Conservation (phyloP, 1,140 invertebrate genomes). For the Pseudomyrmex concolor region DNA sequence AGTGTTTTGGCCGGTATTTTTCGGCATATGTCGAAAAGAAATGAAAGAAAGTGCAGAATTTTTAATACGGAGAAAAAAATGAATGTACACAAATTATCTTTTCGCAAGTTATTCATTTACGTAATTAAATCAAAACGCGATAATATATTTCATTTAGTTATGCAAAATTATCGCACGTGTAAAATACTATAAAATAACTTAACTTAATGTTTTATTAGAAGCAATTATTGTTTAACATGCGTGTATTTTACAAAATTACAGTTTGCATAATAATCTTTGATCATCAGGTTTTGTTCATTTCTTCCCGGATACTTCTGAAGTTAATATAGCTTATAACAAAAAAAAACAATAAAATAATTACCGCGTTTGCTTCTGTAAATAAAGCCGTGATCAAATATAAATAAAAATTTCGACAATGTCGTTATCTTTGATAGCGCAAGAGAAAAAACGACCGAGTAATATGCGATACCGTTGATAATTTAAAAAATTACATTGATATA, state of each 20-base stretch:
- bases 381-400: constrained; percentile 11
- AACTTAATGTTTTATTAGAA: not conserved
- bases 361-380: not conserved
- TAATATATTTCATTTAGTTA: not conserved
- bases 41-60: not conserved
- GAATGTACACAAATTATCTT: not conserved
- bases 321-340: too few species aligned
- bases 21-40: not conserved
- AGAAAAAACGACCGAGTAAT: constrained; percentile 9
- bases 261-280: constrained; percentile 12
- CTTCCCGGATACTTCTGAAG: not conserved
- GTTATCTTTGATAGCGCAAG: constrained; percentile 10
- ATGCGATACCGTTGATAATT: constrained; percentile 32
- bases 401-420: constrained; percentile 20
- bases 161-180: constrained; percentile 4
- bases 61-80: not conserved
- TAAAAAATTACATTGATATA: constrained; percentile 30
- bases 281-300: not conserved
- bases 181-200: not conserved
- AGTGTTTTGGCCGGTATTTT: not conserved
- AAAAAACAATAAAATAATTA: not conserved
- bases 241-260: not conserved
- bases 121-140: constrained; percentile 26
- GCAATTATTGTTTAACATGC: constrained; percentile 18
- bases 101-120: not conserved